Evolutionary conservation across 2,113 vertebrate genomes (phyloP), one percentile per base, ranked within the genome.

Genomic region (Eptesicus fuscus): DNA sequence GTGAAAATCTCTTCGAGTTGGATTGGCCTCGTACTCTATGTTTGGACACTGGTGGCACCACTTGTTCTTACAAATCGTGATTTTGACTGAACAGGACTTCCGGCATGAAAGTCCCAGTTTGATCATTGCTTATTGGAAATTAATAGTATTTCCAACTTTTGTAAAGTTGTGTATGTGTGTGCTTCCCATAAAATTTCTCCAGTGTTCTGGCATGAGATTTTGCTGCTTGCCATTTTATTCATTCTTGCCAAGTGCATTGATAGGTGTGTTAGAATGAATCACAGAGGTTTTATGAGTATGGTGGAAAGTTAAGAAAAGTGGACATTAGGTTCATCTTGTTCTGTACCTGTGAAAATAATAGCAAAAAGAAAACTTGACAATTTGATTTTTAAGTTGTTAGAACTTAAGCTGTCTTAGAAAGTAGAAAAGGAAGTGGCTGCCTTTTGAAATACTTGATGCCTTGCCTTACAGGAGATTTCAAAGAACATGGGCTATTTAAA

Each of bases 1-100:
- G 99, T 99, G 98, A 99, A 99, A 98, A 99, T 99, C 73, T 99
- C 99, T 12, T 99, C 99, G 97, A 99, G 99, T 96, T 99, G 99
- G 99, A 99, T 99, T 93, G 99, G 99, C 97, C 98, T 99, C 0
- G 98, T 99, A 61, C 99, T 99, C 0, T 99, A 99, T 0, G 99
- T 99, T 80, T 99, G 99, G 99, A 99, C 99, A 25, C 98, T 99
- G 97, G 99, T 99, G 96, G 99, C 99, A 5, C 99, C 99, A 0
- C 98, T 99, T 96, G 99, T 99, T 96, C 99, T 99, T 13, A 99
- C 99, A 98, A 99, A 99, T 98, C 99, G 99, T 70, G 99, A 99
- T 97, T 99, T 99, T 76, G 99, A 99, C 98, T 99, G 42, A 98
- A 90, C n/a, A 5, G 61, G 16, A 83, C 84, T 79, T 93, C 63